Evolutionary conservation across 2,113 vertebrate species (phyloP).

Genomic region (Rallus limicola): DNA sequence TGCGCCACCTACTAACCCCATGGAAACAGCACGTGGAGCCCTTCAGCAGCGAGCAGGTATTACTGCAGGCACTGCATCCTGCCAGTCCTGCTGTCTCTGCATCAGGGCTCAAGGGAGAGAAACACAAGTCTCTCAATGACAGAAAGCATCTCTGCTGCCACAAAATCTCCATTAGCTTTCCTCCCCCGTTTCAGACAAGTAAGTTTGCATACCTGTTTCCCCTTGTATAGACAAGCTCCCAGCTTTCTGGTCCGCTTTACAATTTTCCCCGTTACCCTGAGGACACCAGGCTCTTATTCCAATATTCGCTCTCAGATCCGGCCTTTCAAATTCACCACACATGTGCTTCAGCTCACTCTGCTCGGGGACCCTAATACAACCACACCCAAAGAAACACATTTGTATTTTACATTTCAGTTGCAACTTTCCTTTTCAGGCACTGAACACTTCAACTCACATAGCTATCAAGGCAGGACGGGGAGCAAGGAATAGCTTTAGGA

Average conservation of each 20-base stretch:
- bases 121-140: background rate
- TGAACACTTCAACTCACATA: background rate
- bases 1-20: background rate
- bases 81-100: rapidly evolving
- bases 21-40: background rate
- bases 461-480: background rate
- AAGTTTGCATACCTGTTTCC: slow-evolving; percentile 69
- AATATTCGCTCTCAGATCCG: slow-evolving; percentile 67
- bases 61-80: background rate
- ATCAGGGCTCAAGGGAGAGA: background rate
- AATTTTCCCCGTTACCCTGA: slow-evolving; percentile 73
- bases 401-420: background rate
- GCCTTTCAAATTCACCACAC: slow-evolving; percentile 82
- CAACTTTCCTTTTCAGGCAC: background rate
- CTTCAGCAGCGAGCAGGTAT: background rate
- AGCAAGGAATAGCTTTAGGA: background rate
- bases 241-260: slow-evolving; percentile 65
- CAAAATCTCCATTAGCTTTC: background rate
- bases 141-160: background rate
- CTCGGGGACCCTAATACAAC: slow-evolving; percentile 80
- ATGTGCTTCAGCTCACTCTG: slow-evolving; percentile 81
- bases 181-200: background rate
- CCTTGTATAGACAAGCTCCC: slow-evolving; percentile 50
- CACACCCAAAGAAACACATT: background rate
- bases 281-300: slow-evolving; percentile 79